Evolutionary conservation across 2,797 vertebrate genomes (phyloP), one percentile per base, ranked within the genome.

Genomic region (Tachyglossus aculeatus): DNA sequence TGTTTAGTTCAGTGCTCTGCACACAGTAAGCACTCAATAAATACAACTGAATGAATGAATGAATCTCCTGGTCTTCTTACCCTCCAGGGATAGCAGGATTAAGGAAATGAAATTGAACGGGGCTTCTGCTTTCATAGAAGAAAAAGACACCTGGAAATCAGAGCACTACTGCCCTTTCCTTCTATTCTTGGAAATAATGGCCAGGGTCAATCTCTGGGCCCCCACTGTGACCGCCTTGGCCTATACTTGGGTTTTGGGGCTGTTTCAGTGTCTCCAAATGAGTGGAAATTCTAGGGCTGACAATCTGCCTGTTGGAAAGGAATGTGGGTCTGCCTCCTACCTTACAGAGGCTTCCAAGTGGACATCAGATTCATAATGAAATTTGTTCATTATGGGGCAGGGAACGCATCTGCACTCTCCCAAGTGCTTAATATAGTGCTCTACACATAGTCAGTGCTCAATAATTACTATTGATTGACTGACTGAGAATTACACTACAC

Each of bases 281-380:
- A 36, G 39, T 66, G 27, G 57, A 53, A 69, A 67, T 71, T 59
- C 29, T 29, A 61, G 36, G 22, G 25, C 11, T 9, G 45, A 65
- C 41, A 34, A 44, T 37, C 60, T 65, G n/a, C 44, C 44, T 50
- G 24, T 44, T 57, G 54, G 56, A 73, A 58, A 53, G 38, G 27
- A 53, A 65, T n/a, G 29, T 4, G 47, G 16, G 40, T 50, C 22
- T 41, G 50, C 34, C 11, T 47, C 69, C 47, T 37, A 39, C 62
- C 34, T 34, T 72, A n/a, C 38, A 39, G 24, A 13, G 59, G 29
- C 63, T 71, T 67, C 47, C 24, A 75, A 80, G 45, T 48, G 31
- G 31, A 48, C 74, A 64, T 64, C 25, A 32, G 50, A 72, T 39
- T 64, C 52, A 25, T 48, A 71, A 18, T 38, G 1, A 60, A 48